Evolutionary conservation across 2,797 vertebrate species (phyloP), one percentile per base, ranked within the genome.

Genomic region (Danio aesculapii): DNA sequence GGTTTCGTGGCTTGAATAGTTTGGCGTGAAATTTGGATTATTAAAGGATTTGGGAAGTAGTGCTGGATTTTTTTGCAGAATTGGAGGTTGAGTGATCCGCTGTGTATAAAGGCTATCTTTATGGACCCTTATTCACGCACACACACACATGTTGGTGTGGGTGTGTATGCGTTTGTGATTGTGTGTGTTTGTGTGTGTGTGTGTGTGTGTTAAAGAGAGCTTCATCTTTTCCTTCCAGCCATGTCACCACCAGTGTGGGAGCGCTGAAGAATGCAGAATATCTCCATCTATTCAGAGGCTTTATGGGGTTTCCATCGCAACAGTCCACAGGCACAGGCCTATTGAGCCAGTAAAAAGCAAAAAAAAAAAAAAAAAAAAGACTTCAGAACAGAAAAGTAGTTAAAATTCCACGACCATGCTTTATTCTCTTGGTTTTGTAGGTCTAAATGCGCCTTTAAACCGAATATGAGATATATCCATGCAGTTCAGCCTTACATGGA

Each of bases 271-370:
- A 58, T 8, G 5, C 74, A 50, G 30, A 61, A 17, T 66, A 64
- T 70, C 30, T 71, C 75, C 52, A 50, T 69, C 49, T 14, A 72
- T 43, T 82, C 30, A 46, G 78, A 86, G 84, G 86, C 52, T 70
- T 87, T 77, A 81, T 78, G 82, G 85, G 81, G 84, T 90, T 87
- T 91, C 91, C 90, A 87, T 87, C 88, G 88, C 84, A 87, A 89
- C 63, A 85, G 84, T 91, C 84, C 89, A 88, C 86, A 87, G 90
- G 87, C 84, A 91, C 85, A 90, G 85, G 90, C 88, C 93, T 94
- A 86, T 85, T 82, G 87, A 88, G 68, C 86, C 43, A 81, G 16
- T 79, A 61, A 61, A 75, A n/a, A n/a, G n/a, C n/a, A n/a, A n/a
- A n/a, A n/a, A n/a, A n/a, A n/a, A n/a, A n/a, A 66, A 83, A 44